Conservation (phyloP, 1,140 invertebrate species). For the Parasteatoda tepidariorum region DNA sequence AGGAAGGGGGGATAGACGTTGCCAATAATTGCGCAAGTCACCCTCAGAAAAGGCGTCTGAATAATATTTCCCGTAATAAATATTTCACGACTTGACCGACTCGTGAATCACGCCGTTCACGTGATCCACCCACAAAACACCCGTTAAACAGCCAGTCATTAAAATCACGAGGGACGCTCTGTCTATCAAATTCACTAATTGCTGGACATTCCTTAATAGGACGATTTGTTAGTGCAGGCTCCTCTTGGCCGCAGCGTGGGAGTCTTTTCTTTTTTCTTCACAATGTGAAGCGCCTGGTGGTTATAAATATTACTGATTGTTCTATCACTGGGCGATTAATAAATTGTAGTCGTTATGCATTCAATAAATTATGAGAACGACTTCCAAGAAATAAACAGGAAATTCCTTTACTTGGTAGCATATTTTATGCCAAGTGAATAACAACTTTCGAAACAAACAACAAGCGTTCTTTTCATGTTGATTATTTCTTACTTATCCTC, state of each 20-base stretch:
- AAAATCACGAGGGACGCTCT: conserved; percentile 25
- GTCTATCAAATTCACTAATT: conserved; percentile 14
- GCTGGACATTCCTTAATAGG: conserved; percentile 6
- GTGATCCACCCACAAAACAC: conserved; percentile 33
- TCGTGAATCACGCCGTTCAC: conserved; percentile 43
- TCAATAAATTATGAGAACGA: neutral
- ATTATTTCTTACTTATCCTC: no score
- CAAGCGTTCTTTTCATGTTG: no score
- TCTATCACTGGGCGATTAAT: neutral
- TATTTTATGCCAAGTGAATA: no score
- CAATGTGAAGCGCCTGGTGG: no score
- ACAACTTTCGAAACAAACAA: no score
- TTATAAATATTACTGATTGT: neutral
- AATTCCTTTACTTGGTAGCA: no score
- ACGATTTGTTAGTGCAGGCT: neutral
- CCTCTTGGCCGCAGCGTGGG: conserved; percentile 11
- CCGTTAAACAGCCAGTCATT: conserved; percentile 15
- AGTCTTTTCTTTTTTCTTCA: neutral
- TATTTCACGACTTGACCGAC: conserved; percentile 24
- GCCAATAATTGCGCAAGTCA: neutral
- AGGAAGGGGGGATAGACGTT: no score
- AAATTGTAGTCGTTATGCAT: neutral
- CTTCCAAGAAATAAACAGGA: neutral
- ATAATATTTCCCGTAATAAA: conserved; percentile 47
- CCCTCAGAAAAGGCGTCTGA: neutral